Evolutionary conservation across 2,113 vertebrate species (phyloP).

Genomic region (Neoarius graeffei): DNA sequence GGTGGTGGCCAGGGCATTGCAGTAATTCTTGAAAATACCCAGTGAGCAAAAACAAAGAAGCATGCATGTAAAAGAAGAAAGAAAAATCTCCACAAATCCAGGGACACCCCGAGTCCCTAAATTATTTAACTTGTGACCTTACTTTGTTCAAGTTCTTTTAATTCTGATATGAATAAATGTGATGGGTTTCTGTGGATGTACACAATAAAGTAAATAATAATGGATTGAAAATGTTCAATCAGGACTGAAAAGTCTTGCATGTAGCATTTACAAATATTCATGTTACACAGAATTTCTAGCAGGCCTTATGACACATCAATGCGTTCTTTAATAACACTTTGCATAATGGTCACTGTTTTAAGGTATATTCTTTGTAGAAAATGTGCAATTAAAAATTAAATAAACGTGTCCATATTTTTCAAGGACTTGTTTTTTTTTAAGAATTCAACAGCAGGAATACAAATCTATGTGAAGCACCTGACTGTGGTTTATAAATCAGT

Average conservation of each 20-base stretch:
- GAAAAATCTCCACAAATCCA: background rate
- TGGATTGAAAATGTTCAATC: background rate
- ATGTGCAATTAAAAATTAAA: background rate
- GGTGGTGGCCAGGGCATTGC: constrained; percentile 96
- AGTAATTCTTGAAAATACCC: constrained; percentile 81
- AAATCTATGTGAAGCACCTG: background rate
- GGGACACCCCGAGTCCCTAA: background rate
- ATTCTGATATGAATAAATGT: background rate
- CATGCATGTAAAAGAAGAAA: background rate
- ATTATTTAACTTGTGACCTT: background rate
- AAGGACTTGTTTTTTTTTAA: background rate
- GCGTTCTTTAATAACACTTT: background rate
- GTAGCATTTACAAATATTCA: background rate
- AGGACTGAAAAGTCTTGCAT: background rate
- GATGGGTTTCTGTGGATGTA: background rate
- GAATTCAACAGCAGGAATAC: background rate
- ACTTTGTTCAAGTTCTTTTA: background rate
- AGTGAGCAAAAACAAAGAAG: constrained; percentile 61
- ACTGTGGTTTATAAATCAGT: background rate
- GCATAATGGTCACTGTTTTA: background rate
- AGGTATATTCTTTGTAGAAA: background rate
- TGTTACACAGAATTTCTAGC: background rate
- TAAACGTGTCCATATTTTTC: background rate
- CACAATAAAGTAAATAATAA: background rate
- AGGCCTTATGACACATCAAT: background rate